A percentile compares a stretch with the other conserved stretches of the same genome.
These are phyloP conservation scores for Peromyscus polionotus DNA, from an alignment of 2,113 vertebrate genomes.

Conservation along the genomic window DNA sequence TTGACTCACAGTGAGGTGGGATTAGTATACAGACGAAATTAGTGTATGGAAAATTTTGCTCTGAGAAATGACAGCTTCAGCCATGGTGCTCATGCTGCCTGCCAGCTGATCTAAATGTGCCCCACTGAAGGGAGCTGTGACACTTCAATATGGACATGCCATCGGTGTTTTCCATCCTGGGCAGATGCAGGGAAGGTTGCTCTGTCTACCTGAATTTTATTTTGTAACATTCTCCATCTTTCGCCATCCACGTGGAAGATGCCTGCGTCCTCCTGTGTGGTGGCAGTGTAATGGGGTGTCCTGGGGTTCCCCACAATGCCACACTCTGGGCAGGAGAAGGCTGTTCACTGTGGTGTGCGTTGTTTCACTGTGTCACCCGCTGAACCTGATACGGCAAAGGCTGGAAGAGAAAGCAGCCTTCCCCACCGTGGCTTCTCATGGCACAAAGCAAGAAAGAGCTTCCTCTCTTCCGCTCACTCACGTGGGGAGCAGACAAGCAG, in stretches of 20 bases:
- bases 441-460: not conserved
- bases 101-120: not conserved
- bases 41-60: not conserved
- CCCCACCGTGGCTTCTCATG: not conserved
- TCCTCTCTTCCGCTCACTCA: not conserved
- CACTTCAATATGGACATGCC: not conserved
- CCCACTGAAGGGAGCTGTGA: not conserved
- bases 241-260: not conserved
- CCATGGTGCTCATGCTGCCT: accelerated
- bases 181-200: not conserved
- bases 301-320: not conserved
- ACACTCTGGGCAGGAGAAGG: not conserved
- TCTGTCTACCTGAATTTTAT: not conserved
- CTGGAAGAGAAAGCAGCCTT: not conserved
- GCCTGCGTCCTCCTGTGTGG: not conserved
- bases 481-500: not conserved
- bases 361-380: not conserved
- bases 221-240: not conserved
- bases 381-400: not conserved
- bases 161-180: accelerated
- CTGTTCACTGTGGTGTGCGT: accelerated
- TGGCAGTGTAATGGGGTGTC: not conserved
- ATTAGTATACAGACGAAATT: not conserved
- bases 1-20: not conserved
- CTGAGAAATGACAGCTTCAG: not conserved